These are phyloP conservation scores for Momotus momota DNA, from an alignment of 2,797 vertebrate species.

Conservation along the genomic window DNA sequence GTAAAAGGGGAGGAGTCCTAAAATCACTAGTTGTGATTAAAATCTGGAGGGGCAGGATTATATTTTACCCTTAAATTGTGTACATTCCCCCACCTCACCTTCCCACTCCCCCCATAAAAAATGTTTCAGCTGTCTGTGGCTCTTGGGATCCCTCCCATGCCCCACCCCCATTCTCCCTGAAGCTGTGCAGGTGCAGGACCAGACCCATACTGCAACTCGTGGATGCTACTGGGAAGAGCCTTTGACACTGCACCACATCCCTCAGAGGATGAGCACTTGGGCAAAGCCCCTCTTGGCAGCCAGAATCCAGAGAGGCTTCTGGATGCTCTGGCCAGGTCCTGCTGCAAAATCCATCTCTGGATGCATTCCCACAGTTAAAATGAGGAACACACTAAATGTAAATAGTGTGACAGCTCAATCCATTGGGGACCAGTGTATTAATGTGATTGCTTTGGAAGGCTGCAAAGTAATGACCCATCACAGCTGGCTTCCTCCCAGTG, in stretches of 20 bases:
- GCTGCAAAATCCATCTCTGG: neutral
- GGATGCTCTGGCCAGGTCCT: neutral
- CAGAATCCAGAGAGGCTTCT: neutral
- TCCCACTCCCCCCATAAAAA: neutral
- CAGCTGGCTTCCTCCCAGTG: neutral
- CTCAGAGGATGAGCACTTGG: no score
- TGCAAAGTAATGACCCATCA: neutral
- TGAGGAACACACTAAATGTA: neutral
- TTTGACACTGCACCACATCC: rapidly evolving
- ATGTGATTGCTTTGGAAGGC: neutral
- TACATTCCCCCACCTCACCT: neutral
- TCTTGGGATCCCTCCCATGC: neutral
- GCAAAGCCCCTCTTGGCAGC: neutral
- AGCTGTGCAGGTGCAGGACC: neutral
- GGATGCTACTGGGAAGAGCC: neutral
- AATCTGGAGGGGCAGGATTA: neutral
- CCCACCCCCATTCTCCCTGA: neutral
- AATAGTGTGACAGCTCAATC: neutral
- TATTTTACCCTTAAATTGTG: neutral
- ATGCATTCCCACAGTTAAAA: neutral
- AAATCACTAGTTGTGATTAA: neutral
- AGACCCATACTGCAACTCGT: neutral
- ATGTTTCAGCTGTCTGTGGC: neutral
- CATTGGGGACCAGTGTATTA: rapidly evolving
- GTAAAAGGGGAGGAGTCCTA: neutral